A percentile compares a stretch with the other conserved stretches of the same genome.
Conservation (phyloP, 2,113 vertebrate species). For the Rostratula benghalensis region DNA sequence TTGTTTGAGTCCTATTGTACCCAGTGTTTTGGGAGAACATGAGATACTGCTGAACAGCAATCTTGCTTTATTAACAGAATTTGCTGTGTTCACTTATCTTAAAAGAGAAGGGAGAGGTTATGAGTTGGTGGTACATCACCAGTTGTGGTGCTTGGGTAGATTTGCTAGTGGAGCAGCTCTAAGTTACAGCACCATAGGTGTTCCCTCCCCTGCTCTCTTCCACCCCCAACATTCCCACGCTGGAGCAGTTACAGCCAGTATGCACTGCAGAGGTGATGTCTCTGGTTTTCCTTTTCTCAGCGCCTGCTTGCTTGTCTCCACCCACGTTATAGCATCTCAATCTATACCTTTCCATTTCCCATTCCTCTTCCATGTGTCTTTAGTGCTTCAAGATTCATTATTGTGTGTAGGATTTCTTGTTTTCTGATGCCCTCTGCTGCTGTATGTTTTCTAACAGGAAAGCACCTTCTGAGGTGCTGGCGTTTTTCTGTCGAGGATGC, state of each 20-base stretch:
- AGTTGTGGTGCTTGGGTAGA: background rate
- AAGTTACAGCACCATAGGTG: accelerated
- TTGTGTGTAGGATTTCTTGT: background rate
- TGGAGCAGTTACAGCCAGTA: background rate
- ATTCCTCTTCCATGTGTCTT: background rate
- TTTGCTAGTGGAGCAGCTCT: background rate
- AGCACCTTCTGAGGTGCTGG: background rate
- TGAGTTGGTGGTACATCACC: background rate
- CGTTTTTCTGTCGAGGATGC: background rate
- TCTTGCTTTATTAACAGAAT: background rate
- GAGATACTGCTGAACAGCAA: background rate
- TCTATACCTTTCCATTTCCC: background rate
- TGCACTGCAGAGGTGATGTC: background rate
- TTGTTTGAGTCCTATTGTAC: background rate
- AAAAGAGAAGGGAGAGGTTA: background rate
- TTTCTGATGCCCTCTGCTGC: constrained; percentile 22
- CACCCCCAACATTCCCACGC: no score
- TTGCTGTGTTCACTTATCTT: background rate
- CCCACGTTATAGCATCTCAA: accelerated
- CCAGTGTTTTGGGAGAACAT: background rate
- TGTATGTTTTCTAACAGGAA: background rate
- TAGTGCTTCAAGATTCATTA: background rate
- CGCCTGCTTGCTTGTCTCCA: background rate
- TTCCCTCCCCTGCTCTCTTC: background rate
- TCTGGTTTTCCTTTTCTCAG: background rate